Conservation (phyloP, 2,113 vertebrate species). For the Helogale parvula region DNA sequence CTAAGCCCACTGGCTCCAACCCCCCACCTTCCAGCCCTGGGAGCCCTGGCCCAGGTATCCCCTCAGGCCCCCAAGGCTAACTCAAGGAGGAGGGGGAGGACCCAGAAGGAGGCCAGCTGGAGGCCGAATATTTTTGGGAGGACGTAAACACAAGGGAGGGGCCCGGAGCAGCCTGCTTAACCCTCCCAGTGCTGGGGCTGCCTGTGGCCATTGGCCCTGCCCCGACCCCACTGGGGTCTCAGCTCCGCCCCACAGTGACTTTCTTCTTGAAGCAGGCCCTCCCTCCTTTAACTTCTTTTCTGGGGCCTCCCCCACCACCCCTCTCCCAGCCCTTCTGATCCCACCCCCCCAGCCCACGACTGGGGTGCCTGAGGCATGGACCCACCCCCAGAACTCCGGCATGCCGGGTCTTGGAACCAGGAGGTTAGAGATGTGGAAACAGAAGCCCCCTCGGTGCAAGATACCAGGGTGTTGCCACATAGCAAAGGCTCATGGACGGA, state of each 20-base stretch:
- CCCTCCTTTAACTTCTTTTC: background rate
- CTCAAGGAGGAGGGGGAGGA: background rate
- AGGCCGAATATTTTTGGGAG: slow-evolving; percentile 49
- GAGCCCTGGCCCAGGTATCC: background rate
- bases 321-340: background rate
- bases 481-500: too few species aligned
- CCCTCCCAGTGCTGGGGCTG: background rate
- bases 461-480: background rate
- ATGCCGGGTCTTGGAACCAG: background rate
- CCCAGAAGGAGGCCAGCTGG: background rate
- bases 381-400: background rate
- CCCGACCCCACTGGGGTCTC: background rate
- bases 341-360: accelerated
- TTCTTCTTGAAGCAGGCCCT: background rate
- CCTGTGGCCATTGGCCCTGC: background rate
- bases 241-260: accelerated
- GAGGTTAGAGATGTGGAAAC: background rate
- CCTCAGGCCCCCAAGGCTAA: background rate
- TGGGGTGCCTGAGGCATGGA: background rate
- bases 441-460: background rate
- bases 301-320: background rate
- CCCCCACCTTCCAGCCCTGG: background rate
- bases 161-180: background rate
- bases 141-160: slow-evolving; percentile 53
- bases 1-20: background rate